A percentile compares a stretch with the other conserved stretches of the same genome.
Conservation (phyloP, 2,113 vertebrate genomes). For the Cavia aperea region DNA sequence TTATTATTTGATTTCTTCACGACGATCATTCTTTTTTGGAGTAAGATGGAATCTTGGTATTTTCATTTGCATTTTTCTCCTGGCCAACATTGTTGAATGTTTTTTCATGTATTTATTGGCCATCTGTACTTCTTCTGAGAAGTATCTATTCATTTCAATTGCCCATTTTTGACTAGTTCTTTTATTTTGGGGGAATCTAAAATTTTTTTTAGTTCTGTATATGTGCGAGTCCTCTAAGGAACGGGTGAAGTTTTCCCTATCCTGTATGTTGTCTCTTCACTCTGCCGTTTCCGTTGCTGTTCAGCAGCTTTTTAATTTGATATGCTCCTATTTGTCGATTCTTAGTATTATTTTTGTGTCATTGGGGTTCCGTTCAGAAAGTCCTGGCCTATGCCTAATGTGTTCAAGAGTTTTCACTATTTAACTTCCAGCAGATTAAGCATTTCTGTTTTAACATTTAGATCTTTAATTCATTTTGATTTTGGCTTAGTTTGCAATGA, state of each 20-base stretch:
- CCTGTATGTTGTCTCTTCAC: not conserved
- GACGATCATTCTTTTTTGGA: not conserved
- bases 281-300: not conserved
- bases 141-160: not conserved
- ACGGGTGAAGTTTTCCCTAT: not conserved
- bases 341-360: not conserved
- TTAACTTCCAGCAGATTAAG: not conserved
- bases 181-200: not conserved
- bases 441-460: not conserved
- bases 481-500: not conserved
- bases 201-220: not conserved
- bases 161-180: not conserved
- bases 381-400: not conserved
- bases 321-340: not conserved
- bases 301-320: not conserved
- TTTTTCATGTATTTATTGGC: not conserved
- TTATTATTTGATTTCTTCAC: not conserved
- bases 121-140: not conserved
- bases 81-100: not conserved
- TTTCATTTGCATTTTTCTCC: not conserved
- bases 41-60: not conserved
- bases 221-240: not conserved
- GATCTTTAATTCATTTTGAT: not conserved
- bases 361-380: not conserved
- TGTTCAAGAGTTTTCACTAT: not conserved